Evolutionary conservation across 2,888 invertebrate genomes (phyloP).

Genomic region (Bedellia somnulentella): DNA sequence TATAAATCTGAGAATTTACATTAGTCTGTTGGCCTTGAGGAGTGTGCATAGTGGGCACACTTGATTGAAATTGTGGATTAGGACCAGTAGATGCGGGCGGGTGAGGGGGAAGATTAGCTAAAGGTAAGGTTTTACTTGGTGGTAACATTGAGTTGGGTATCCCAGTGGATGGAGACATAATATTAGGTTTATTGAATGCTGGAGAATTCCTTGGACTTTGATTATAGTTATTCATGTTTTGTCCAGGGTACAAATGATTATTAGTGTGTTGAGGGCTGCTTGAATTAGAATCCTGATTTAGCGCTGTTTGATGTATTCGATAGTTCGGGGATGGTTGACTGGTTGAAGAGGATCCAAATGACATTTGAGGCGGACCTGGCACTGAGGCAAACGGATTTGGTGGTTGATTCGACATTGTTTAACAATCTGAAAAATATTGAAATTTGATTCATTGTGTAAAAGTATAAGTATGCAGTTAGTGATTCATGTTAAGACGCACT

Average conservation of each 20-base stretch:
- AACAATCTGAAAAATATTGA: slow-evolving; percentile 50
- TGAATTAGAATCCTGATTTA: slow-evolving; percentile 42
- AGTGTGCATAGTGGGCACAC: slow-evolving; percentile 20
- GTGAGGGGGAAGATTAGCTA: too few species aligned
- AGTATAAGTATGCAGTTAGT: too few species aligned
- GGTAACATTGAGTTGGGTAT: slow-evolving; percentile 26
- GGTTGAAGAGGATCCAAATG: too few species aligned
- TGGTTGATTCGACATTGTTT: slow-evolving; percentile 50
- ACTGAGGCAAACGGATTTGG: slow-evolving; percentile 37
- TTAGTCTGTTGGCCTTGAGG: slow-evolving; percentile 33
- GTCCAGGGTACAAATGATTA: slow-evolving; percentile 17
- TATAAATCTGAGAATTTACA: slow-evolving; percentile 43
- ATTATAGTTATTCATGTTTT: slow-evolving; percentile 30
- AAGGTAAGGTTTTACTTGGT: slow-evolving; percentile 13
- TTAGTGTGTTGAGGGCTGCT: slow-evolving; percentile 26
- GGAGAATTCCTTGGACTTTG: slow-evolving; percentile 46
- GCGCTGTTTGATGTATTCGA: slow-evolving; percentile 21
- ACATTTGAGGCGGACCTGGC: slow-evolving; percentile 25
- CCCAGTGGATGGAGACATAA: slow-evolving; percentile 21
- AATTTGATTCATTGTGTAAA: too few species aligned
- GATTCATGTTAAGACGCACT: too few species aligned
- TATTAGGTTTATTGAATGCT: slow-evolving; percentile 40
- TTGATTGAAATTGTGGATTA: slow-evolving; percentile 13
- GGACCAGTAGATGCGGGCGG: slow-evolving; percentile 17
- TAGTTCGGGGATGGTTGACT: too few species aligned